Evolutionary conservation across 2,888 invertebrate genomes (phyloP).

Genomic region (Phytoseiulus persimilis): DNA sequence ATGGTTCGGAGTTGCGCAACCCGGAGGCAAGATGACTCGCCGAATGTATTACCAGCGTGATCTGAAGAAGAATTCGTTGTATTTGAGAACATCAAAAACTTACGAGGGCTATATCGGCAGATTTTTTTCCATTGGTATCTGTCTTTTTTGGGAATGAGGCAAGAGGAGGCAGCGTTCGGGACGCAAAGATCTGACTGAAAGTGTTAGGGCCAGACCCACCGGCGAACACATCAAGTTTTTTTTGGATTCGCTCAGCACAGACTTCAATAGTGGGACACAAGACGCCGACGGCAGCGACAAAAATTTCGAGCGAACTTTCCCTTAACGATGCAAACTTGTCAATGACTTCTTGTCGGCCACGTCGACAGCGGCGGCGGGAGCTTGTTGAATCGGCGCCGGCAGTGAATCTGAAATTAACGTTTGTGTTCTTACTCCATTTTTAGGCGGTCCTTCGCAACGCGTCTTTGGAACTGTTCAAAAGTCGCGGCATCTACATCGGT

Average conservation of each 20-base stretch:
- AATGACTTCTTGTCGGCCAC: background rate
- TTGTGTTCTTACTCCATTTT: background rate
- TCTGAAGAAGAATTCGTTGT: background rate
- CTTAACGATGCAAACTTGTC: background rate
- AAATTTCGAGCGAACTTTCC: background rate
- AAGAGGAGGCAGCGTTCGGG: background rate
- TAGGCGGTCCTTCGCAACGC: constrained; percentile 34
- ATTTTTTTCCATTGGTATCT: background rate
- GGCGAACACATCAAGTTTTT: background rate
- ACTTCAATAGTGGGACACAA: background rate
- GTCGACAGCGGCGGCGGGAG: background rate
- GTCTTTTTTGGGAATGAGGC: background rate
- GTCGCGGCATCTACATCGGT: constrained; percentile 38
- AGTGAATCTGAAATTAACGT: background rate
- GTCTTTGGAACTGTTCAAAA: constrained; percentile 10
- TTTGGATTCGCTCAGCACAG: background rate
- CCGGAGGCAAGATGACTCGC: too few species aligned
- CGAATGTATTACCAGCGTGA: background rate
- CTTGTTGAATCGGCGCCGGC: background rate
- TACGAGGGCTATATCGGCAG: background rate
- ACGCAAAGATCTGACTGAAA: background rate
- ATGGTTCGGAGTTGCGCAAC: background rate
- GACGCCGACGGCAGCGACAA: background rate
- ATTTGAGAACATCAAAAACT: background rate
- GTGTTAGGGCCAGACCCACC: background rate